phyloP scores from a whole-genome alignment of 2,888 invertebrate species.

The Lobophora halterata region DNA sequence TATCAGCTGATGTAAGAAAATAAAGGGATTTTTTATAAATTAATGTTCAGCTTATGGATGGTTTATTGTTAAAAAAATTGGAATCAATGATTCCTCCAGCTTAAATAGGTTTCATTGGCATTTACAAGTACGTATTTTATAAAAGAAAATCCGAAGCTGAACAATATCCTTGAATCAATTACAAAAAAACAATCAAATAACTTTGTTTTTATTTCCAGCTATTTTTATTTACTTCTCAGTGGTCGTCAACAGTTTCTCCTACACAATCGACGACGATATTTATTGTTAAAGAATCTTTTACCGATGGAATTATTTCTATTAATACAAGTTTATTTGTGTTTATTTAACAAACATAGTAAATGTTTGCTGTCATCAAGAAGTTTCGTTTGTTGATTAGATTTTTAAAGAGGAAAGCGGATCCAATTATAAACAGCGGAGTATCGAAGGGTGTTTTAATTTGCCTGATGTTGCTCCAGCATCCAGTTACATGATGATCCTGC shows the following conservation, averaged over 20 bases:
- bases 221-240: conserved; percentile 43
- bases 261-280: conserved; percentile 35
- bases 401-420: conserved; percentile 19
- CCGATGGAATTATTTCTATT: no score
- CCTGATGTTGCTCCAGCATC: conserved; percentile 27
- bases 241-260: conserved; percentile 45
- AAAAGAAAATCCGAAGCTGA: no score
- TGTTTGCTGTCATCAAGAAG: conserved; percentile 15
- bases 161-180: no score
- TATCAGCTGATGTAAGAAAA: no score
- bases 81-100: no score
- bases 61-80: no score
- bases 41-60: no score
- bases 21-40: no score
- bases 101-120: no score
- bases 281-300: conserved; percentile 29
- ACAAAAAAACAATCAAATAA: background rate
- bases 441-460: conserved; percentile 33
- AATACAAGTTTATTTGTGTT: no score
- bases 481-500: conserved; percentile 28
- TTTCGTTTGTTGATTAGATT: conserved; percentile 22
- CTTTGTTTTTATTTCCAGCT: conserved; percentile 35
- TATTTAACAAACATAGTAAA: conserved; percentile 11
- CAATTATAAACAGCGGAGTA: conserved; percentile 24
- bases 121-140: no score